Base-by-base conservation (phyloP, 2,113 vertebrate genomes). In the Gallinago media region DNA sequence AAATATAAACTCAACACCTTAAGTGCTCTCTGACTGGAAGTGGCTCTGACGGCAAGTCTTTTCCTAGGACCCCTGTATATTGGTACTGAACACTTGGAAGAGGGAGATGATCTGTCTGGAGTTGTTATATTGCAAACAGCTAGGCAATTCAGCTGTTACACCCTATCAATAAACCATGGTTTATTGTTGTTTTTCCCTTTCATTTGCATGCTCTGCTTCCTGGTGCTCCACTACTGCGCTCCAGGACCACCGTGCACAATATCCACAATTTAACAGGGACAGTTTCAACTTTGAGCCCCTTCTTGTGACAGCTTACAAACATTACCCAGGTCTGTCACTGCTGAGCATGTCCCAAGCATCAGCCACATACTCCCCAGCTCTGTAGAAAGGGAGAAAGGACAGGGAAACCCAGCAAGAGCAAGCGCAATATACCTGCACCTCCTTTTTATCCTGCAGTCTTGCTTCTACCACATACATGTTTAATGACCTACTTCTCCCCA, bases 361-460 rank as follows among this genome's bases (percentile, higher is more conserved):
- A 40, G 25, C 25, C 9, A 59, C 17, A 9, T 46, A 46, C 25
- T 36, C 63, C 32, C 29, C 38, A 84, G 21, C 27, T 50, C 52
- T 70, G 12, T 17, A 59, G 61, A 32, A 58, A 15, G 22, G 36
- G 15, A 68, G 27, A 31, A 58, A 65, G 23, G 50, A 36, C 59
- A 36, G 8, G 11, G 36, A 74, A 75, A 55, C 11, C 8, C 40
- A 65, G 23, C 12, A 34, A 79, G 7, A 40, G 15, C 34, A 50
- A 74, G 15, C 0, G 1, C 18, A 65, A 12, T 38, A 36, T 6
- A 49, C 8, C 25, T 10, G 3, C 9, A 59, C 22, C 8, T 15
- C 21, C 5, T 61, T 46, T 65, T 49, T 16, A 47, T 25, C 27
- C 36, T 15, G 50, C 36, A 89, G 55, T 47, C 79, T 19, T 44